phyloP scores from a whole-genome alignment of 2,797 vertebrate genomes.

The Paramormyrops hopkinsi region DNA sequence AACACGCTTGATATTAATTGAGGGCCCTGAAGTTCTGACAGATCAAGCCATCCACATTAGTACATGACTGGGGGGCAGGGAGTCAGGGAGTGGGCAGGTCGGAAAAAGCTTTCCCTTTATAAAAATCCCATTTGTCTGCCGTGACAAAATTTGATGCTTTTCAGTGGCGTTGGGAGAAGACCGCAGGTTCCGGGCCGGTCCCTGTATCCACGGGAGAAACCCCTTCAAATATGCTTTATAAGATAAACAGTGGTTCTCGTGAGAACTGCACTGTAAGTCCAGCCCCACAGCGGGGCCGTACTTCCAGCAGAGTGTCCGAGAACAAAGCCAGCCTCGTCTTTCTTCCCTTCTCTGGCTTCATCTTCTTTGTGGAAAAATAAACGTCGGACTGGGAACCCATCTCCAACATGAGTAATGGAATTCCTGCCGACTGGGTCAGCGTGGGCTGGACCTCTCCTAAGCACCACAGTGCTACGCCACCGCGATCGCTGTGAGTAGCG shows the following conservation, averaged over 20 bases:
- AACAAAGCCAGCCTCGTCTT: conserved; percentile 21
- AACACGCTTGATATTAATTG: not conserved
- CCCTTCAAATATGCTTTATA: not conserved
- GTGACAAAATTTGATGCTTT: not conserved
- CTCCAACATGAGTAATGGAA: conserved; percentile 34
- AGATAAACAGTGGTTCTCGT: not conserved
- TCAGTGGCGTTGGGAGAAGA: not conserved
- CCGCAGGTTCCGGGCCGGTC: not conserved
- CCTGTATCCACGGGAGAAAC: not conserved
- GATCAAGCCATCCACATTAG: not conserved
- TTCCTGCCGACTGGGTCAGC: conserved; percentile 26
- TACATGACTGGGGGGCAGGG: not conserved
- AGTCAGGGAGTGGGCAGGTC: not conserved
- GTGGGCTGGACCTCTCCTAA: not conserved
- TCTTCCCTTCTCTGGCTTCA: not conserved
- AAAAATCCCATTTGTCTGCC: conserved; percentile 3
- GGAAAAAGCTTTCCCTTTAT: not conserved
- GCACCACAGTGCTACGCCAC: not conserved
- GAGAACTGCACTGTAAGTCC: not conserved
- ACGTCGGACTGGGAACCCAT: conserved; percentile 23
- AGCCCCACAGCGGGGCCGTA: not conserved
- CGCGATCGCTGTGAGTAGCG: not conserved
- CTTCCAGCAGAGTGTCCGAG: not conserved
- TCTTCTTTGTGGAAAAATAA: conserved; percentile 33
- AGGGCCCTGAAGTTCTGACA: not conserved